Evolutionary conservation across 2,888 invertebrate genomes (phyloP).

Genomic region (Euzophera pinguis): DNA sequence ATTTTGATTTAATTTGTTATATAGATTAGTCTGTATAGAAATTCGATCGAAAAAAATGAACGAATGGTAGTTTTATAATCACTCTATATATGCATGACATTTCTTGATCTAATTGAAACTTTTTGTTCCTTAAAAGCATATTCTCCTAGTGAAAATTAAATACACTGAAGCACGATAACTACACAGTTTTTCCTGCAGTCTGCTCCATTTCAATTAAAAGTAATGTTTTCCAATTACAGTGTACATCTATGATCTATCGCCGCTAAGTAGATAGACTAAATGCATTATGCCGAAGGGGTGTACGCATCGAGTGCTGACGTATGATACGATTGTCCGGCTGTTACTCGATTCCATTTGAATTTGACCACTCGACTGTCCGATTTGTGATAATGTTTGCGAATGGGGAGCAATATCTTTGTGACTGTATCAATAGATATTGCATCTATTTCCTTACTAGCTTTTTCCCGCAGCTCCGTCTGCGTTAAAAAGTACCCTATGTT

Average conservation of each 20-base stretch:
- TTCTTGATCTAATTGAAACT: neutral
- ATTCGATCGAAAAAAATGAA: too few species aligned
- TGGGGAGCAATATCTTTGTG: constrained; percentile 31
- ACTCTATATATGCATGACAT: neutral
- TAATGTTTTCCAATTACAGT: constrained; percentile 9
- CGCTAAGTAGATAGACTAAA: constrained; percentile 9
- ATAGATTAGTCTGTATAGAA: too few species aligned
- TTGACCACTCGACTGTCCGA: constrained; percentile 73
- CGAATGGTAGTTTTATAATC: too few species aligned
- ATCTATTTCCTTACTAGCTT: too few species aligned
- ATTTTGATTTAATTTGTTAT: too few species aligned
- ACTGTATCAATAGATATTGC: neutral
- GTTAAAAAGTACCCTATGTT: too few species aligned
- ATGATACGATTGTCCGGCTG: constrained; percentile 72
- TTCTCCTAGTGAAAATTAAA: neutral
- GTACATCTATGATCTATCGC: constrained; percentile 5
- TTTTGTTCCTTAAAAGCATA: neutral
- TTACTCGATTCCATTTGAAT: constrained; percentile 74
- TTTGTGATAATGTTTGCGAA: constrained; percentile 61
- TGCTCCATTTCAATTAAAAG: constrained; percentile 6
- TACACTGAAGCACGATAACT: neutral
- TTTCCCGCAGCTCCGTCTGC: too few species aligned
- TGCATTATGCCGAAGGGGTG: constrained; percentile 36
- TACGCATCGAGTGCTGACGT: constrained; percentile 62
- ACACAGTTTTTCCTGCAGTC: neutral